A percentile compares a stretch with the other conserved stretches of the same genome.
phyloP scores from a whole-genome alignment of 23 tunicate species.

The Diplosoma virens region DNA sequence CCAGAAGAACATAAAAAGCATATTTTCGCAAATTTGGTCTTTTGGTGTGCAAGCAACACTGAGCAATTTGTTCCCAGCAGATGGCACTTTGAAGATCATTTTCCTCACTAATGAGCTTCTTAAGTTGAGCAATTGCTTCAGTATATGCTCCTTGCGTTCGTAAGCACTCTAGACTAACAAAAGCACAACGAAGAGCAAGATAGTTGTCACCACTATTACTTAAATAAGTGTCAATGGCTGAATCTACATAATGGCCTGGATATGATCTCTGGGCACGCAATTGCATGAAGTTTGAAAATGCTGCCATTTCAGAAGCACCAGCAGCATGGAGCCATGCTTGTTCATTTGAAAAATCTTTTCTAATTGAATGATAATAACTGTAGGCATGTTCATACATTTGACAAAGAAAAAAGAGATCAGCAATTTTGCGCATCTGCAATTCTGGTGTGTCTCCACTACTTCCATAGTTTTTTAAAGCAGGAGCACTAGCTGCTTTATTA shows the following conservation, averaged over 20 bases:
- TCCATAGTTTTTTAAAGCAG: slow-evolving; percentile 50
- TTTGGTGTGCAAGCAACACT: slow-evolving; percentile 49
- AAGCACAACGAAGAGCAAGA: slow-evolving; percentile 63
- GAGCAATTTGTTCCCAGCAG: slow-evolving; percentile 85
- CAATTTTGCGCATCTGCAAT: slow-evolving; percentile 68
- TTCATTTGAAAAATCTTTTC: slow-evolving; percentile 84
- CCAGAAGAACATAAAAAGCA: slow-evolving; percentile 73
- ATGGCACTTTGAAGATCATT: slow-evolving; percentile 85
- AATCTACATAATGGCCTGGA: slow-evolving; percentile 81
- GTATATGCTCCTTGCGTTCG: slow-evolving; percentile 49
- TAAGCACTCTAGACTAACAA: slow-evolving; percentile 80
- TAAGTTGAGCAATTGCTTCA: slow-evolving; percentile 70
- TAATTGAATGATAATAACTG: slow-evolving; percentile 63
- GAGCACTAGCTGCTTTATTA: slow-evolving; percentile 56
- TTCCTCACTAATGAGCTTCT: slow-evolving; percentile 40
- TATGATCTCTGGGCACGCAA: slow-evolving; percentile 57
- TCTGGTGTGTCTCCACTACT: slow-evolving; percentile 64
- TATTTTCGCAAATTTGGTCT: slow-evolving; percentile 67
- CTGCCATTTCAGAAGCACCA: slow-evolving; percentile 96
- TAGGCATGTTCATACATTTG: slow-evolving; percentile 91
- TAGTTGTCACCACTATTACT: slow-evolving; percentile 40
- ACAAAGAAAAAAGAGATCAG: slow-evolving; percentile 80
- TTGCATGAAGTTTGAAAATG: slow-evolving; percentile 84
- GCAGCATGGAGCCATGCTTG: slow-evolving; percentile 95
- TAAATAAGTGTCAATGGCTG: slow-evolving; percentile 70